Base-by-base conservation (phyloP, 2,113 vertebrate species). In the Candoia aspera region DNA sequence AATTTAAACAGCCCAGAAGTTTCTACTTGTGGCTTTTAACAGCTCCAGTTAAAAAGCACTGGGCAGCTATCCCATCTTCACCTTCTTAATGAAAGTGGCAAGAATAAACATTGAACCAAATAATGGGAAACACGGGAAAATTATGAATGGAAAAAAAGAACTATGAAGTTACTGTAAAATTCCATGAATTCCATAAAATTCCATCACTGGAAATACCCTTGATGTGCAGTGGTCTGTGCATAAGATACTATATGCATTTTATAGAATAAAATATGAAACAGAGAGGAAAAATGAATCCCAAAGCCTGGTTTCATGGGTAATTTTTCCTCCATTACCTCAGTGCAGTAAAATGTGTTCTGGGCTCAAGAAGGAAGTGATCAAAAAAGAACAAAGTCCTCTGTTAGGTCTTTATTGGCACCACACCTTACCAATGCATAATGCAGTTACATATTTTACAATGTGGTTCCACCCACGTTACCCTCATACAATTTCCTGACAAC, bases 391-490 rank as follows among this genome's bases (percentile, higher is more conserved):
- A 92, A 60, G 91, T 92, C 87, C 87, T 89, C 29, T 19, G 55
- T 24, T 84, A 58, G n/a, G 12, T 19, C 13, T 92, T 92, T 92
- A 92, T 83, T 92, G 68, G 57, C 15, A 29, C 57, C 91, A 89
- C 91, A 84, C 91, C 87, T 33, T 84, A 29, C 13, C 17, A 59
- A 54, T 33, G 12, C 19, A n/a, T 53, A 60, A 55, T 59, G 37
- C 29, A 88, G 17, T 49, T 53, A 29, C 23, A 24, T 21, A 53
- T 59, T 54, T 88, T 58, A 54, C 24, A 23, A 59, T 26, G 53
- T 15, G 1, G 62, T 79, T 83, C 64, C 26, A 91, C 54, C 54
- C 6, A 55, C 3, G 9, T 57, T 87, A 53, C 23, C 26, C 29
- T 29, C 10, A 24, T 57, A 54, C 73, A 37, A 90, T 21, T 4